Evolutionary conservation across 2,888 invertebrate genomes (phyloP).

Genomic region (Apodemia zela): DNA sequence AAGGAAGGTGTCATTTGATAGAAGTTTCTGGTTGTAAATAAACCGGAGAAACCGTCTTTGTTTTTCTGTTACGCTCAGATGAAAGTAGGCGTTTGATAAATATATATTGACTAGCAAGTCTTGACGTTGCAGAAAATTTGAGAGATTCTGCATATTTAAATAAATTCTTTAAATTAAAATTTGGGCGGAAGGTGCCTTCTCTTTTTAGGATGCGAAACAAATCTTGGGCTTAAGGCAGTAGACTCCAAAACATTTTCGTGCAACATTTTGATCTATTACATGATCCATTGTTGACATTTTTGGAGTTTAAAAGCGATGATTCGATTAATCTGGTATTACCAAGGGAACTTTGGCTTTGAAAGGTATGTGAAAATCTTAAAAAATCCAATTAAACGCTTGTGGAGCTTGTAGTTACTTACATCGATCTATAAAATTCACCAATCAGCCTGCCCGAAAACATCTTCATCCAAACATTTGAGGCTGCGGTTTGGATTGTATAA

Average conservation of each 20-base stretch:
- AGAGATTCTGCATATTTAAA: constrained; percentile 21
- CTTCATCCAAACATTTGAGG: not conserved
- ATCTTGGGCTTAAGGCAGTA: constrained; percentile 18
- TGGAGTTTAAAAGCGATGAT: constrained; percentile 18
- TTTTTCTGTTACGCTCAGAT: constrained; percentile 22
- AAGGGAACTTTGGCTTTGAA: not conserved
- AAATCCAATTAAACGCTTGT: not conserved
- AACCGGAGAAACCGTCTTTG: constrained; percentile 26
- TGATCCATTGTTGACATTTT: constrained; percentile 17
- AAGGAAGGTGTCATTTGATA: constrained; percentile 17
- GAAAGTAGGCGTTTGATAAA: constrained; percentile 29
- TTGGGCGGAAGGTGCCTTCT: constrained; percentile 22
- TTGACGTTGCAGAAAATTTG: constrained; percentile 25
- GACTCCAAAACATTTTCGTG: constrained; percentile 22
- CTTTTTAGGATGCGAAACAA: constrained; percentile 25
- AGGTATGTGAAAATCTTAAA: not conserved
- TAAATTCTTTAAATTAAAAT: constrained; percentile 28
- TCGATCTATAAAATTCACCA: not conserved
- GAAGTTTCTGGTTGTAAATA: constrained; percentile 19
- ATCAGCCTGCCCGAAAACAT: not conserved
- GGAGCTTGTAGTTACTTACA: not conserved
- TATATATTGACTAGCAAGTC: constrained; percentile 31
- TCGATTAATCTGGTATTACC: not conserved
- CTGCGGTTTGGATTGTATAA: not conserved
- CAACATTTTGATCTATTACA: constrained; percentile 20